These are phyloP conservation scores for Hypsopygia costalis DNA, from an alignment of 2,888 invertebrate species.

Conservation along the genomic window DNA sequence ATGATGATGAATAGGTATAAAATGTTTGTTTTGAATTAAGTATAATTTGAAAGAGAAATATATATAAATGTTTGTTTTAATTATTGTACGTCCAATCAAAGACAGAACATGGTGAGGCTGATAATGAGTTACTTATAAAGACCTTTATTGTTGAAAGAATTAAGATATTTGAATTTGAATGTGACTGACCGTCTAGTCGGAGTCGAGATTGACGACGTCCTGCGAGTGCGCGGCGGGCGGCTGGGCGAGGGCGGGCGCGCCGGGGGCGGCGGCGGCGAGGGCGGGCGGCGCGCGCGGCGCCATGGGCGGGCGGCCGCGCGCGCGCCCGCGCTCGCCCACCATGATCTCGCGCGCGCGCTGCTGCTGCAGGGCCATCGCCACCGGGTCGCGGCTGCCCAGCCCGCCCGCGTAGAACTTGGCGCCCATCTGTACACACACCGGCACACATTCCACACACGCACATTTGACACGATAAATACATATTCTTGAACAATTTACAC, in stretches of 20 bases:
- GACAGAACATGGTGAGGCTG: too few species aligned
- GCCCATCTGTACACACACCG: constrained; percentile 63
- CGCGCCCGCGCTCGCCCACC: constrained; percentile 43
- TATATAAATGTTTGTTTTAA: too few species aligned
- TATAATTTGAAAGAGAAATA: too few species aligned
- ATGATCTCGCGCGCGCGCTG: constrained; percentile 69
- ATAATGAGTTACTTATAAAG: too few species aligned
- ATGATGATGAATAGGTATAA: too few species aligned
- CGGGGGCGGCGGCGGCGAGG: constrained; percentile 16
- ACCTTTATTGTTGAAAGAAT: too few species aligned
- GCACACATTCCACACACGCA: too few species aligned
- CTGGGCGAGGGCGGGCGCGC: not conserved
- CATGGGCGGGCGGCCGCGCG: constrained; percentile 45
- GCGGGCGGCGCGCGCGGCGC: constrained; percentile 30
- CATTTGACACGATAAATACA: too few species aligned
- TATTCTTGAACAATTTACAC: too few species aligned
- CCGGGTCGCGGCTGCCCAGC: constrained; percentile 74
- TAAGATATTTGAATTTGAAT: too few species aligned
- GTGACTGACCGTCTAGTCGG: constrained; percentile 37
- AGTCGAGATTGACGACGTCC: constrained; percentile 69
- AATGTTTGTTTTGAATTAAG: too few species aligned
- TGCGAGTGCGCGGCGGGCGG: constrained; percentile 19
- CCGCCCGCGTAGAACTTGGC: constrained; percentile 77
- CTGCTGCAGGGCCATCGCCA: constrained; percentile 74
- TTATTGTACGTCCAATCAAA: too few species aligned